These are phyloP conservation scores for Trogon melanurus DNA, from an alignment of 2,113 vertebrate species.

Conservation along the genomic window DNA sequence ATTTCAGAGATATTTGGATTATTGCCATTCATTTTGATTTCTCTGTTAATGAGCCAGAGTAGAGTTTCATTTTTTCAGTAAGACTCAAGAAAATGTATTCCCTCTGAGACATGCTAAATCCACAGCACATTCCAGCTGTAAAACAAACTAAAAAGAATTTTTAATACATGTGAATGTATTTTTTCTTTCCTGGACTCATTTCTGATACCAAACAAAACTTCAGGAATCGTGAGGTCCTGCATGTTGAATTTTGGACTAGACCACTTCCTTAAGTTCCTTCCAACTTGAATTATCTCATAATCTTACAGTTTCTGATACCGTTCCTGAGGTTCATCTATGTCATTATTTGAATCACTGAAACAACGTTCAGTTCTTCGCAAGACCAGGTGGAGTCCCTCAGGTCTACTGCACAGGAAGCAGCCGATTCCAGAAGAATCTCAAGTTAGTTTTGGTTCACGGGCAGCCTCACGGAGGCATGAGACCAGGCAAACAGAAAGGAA, in stretches of 20 bases:
- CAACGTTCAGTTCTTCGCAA: background rate
- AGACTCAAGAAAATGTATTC: conserved; percentile 11
- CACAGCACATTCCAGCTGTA: conserved; percentile 19
- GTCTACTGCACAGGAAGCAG: background rate
- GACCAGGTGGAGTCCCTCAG: background rate
- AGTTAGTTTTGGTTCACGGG: background rate
- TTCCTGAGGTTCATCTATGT: background rate
- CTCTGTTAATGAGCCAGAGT: conserved; percentile 24
- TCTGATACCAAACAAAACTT: background rate
- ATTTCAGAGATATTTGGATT: conserved; percentile 46
- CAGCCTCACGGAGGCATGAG: background rate
- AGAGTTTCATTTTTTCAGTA: conserved; percentile 44
- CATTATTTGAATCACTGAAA: background rate
- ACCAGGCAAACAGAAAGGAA: background rate
- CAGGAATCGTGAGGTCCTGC: background rate
- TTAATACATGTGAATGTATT: background rate
- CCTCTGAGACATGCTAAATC: conserved; percentile 35
- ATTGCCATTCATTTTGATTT: conserved; percentile 50
- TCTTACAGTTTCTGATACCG: background rate
- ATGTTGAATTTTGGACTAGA: background rate
- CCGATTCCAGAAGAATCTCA: background rate
- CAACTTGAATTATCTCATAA: background rate
- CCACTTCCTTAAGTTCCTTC: background rate
- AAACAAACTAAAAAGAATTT: conserved; percentile 26
- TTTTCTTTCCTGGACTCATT: background rate